Base-by-base conservation (phyloP, 2,888 invertebrate genomes). In the Herminia tarsipennalis region DNA sequence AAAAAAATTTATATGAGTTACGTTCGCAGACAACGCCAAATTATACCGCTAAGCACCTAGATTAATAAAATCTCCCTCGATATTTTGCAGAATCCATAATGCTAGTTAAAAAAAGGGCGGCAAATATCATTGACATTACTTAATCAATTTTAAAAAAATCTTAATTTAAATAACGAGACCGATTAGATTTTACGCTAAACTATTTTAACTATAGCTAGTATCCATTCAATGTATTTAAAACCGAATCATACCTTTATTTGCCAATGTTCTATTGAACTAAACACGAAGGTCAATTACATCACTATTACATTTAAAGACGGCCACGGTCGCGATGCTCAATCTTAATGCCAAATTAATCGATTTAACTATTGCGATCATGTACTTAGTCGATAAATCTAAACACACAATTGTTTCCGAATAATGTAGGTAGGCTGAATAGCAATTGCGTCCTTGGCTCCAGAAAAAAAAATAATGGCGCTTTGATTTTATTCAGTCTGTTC, bases 241-340 rank as follows among this genome's bases (percentile, higher is more conserved):
- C 5, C 18, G 3, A 34, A 34, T n/a, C 5, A 36, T n/a, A 24
- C 1, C 9, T 14, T 25, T 18, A 30, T 13, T 36, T 29, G 22
- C 14, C 18, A 30, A 36, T 20, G 24, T 30, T 46, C 22, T 59
- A 53, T 54, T 49, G 43, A 52, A 28, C 22, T 34, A 50, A 35
- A 25, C 34, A n/a, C 24, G 67, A 77, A 76, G 76, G 79, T 71
- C 56, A 62, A 47, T 76, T 68, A 67, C 72, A 61, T 77, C 73
- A 76, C 51, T 63, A 21, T 20, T 38, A 40, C 45, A 53, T 65
- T 57, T n/a, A n/a, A n/a, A n/a, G n/a, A n/a, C 20, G 32, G 41
- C 29, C 45, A 43, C 49, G 78, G 78, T 65, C 69, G 59, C 4
- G 12, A 41, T 28, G 44, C 52, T 35, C 30, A 57, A 63, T 60